A percentile compares a stretch with the other conserved stretches of the same genome.
These are phyloP conservation scores for Troides aeacus DNA, from an alignment of 2,888 invertebrate genomes.

Conservation along the genomic window DNA sequence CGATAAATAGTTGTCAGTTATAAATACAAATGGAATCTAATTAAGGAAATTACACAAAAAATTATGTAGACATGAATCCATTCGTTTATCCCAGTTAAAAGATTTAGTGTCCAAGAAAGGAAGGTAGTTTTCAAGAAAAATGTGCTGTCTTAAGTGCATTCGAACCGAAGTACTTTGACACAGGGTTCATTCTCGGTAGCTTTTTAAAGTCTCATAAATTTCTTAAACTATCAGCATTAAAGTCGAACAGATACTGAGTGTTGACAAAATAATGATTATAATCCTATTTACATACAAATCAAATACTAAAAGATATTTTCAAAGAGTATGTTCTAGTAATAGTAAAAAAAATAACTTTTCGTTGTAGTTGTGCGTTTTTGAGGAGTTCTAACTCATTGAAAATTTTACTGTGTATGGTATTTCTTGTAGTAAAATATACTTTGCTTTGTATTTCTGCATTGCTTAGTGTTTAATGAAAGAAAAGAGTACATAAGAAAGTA, in stretches of 20 bases:
- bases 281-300: neutral
- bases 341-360: too few species aligned
- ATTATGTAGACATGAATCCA: neutral
- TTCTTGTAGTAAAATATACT: too few species aligned
- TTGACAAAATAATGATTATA: neutral
- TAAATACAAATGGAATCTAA: neutral
- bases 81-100: neutral
- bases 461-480: too few species aligned
- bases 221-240: neutral
- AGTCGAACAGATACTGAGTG: neutral
- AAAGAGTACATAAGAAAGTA: too few species aligned
- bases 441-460: too few species aligned
- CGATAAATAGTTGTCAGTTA: neutral
- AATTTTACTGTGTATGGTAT: too few species aligned
- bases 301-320: neutral
- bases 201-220: slow-evolving; percentile 2
- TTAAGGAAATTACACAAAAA: neutral
- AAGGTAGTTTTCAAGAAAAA: neutral
- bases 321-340: neutral
- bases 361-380: too few species aligned
- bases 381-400: too few species aligned
- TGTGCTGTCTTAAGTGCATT: neutral
- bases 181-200: neutral
- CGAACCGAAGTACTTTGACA: neutral
- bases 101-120: neutral